phyloP scores from a whole-genome alignment of 2,797 vertebrate species.

The Coccyzus lansbergi region DNA sequence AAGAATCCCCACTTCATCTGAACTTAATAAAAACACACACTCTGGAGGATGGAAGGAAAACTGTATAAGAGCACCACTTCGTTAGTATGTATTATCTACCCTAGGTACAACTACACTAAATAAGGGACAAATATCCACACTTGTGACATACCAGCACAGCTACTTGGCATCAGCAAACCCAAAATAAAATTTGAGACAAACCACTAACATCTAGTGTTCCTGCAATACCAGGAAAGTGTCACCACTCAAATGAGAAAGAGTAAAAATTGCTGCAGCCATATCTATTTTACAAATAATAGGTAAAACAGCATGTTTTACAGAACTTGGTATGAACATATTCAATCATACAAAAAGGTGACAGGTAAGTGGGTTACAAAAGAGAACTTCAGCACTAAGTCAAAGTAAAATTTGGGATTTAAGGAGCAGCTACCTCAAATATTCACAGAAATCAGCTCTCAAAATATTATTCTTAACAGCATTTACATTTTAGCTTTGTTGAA shows the following conservation, averaged over 20 bases:
- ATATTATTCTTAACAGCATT: not conserved
- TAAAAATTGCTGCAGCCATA: not conserved
- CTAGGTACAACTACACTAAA: not conserved
- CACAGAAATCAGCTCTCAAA: not conserved
- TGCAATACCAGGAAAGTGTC: not conserved
- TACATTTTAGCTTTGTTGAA: not conserved
- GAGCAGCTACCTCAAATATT: not conserved
- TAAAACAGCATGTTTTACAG: not conserved
- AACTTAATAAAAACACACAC: conserved; percentile 50
- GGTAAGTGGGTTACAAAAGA: not conserved
- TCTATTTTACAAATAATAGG: not conserved
- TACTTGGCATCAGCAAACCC: not conserved
- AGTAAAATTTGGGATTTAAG: not conserved
- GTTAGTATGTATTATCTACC: not conserved
- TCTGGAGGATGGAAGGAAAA: conserved; percentile 17
- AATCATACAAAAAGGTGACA: not conserved
- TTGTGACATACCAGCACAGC: not conserved
- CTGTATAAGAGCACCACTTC: not conserved
- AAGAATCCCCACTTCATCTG: conserved; percentile 33
- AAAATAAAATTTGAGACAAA: not conserved
- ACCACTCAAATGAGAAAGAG: not conserved
- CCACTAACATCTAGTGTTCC: not conserved
- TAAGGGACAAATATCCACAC: not conserved
- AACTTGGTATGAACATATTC: not conserved
- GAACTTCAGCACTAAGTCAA: not conserved